These are phyloP conservation scores for Stichopus horrens DNA, from an alignment of 53 echinoderm and acorn worm species.

Conservation along the genomic window DNA sequence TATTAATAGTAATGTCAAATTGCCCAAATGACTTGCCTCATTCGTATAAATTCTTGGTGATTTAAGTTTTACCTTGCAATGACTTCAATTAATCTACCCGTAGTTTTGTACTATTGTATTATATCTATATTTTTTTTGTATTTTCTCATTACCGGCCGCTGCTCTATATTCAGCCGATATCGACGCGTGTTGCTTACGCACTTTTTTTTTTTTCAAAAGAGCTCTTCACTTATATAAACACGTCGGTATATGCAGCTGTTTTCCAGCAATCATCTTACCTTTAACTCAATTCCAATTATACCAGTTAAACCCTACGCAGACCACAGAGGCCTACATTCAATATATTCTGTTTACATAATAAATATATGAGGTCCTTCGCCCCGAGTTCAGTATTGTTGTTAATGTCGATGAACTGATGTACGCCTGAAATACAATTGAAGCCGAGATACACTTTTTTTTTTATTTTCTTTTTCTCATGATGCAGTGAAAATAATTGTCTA, in stretches of 20 bases:
- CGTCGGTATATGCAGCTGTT: slow-evolving; percentile 14
- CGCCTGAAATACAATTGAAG: background rate
- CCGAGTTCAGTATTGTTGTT: slow-evolving; percentile 7
- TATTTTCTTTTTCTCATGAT: background rate
- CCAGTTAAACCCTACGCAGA: background rate
- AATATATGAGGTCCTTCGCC: slow-evolving; percentile 10
- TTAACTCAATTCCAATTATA: slow-evolving; percentile 11
- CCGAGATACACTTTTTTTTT: background rate
- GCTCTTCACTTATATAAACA: background rate
- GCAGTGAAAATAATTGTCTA: background rate
- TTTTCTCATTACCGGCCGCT: no score
- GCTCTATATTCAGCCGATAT: background rate
- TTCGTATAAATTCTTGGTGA: no score
- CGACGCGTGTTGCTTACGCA: background rate
- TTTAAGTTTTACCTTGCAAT: no score
- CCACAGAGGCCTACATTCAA: slow-evolving; percentile 1
- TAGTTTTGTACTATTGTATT: no score
- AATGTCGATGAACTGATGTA: background rate
- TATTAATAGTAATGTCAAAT: no score
- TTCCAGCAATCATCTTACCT: background rate
- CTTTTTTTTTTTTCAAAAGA: background rate
- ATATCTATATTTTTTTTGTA: no score
- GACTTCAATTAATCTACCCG: no score
- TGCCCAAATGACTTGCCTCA: no score
- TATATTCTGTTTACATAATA: slow-evolving; percentile 3